Base-by-base conservation (phyloP, 2,888 invertebrate species). In the Volucella zonaria region DNA sequence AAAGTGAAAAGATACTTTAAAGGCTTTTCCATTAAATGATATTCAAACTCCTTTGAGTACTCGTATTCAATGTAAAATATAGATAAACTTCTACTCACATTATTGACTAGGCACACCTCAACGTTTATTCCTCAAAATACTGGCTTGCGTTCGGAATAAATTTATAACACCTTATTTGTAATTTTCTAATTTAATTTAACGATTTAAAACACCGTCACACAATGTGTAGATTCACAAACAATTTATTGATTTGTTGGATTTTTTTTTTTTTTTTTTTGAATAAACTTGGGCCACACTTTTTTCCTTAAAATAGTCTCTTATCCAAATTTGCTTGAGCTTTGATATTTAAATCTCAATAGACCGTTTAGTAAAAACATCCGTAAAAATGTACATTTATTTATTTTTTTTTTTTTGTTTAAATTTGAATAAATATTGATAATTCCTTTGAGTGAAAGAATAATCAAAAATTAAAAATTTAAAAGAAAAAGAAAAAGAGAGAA, bases 101-200 rank as follows among this genome's bases (percentile, higher is more conserved):
- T 58, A 15, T 0, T 43, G 43, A 43, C 11, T 18, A 47, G 49
- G 38, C 58, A 40, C 40, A 40, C 9, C 47, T 23, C 59, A 70
- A 40, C 49, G 58, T 49, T 49, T 58, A 58, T 49, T 70, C 58
- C 70, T 59, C 49, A 38, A 42, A 59, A 42, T 14, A 11, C 8
- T 40, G 18, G 14, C 49, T 47, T 45, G 47, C 40, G 47, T 40
- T n/a, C 15, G 38, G 14, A 14, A 47, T 12, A 40, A 49, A 58
- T 47, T 70, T 70, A 59, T 40, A 58, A 70, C 49, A 59, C 70
- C 70, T 70, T 70, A 49, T 58, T 4, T 40, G 49, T 11, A 15
- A 31, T 31, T 40, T 15, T 40, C 14, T 18, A 11, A 38, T n/a
- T 38, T 54, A 10, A 10, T 70, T 58, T 3, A 49, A 40, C 23